A percentile compares a stretch with the other conserved stretches of the same genome.
phyloP scores from a whole-genome alignment of 2,113 vertebrate species.

The Lates calcarifer region DNA sequence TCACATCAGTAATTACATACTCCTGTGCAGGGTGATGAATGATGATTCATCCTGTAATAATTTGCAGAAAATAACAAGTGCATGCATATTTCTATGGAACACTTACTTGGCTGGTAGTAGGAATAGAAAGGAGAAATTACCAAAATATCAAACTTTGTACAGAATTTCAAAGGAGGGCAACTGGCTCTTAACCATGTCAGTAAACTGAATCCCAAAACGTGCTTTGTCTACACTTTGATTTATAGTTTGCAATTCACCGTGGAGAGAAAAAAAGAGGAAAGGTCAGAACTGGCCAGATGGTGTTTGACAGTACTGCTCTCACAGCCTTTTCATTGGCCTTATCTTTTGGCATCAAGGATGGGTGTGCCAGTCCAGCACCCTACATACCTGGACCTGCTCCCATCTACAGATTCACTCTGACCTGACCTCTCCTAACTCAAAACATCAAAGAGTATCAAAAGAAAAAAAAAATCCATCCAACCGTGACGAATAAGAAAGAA shows the following conservation, averaged over 20 bases:
- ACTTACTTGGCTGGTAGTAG: slow-evolving; percentile 19
- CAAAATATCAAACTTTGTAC: slow-evolving; percentile 33
- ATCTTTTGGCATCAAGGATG: slow-evolving; percentile 61
- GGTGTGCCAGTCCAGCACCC: slow-evolving; percentile 55
- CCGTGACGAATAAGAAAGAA: slow-evolving; percentile 43
- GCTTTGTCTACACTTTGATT: slow-evolving; percentile 58
- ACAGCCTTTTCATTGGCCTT: slow-evolving; percentile 61
- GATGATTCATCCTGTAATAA: slow-evolving; percentile 48
- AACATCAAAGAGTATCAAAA: slow-evolving; percentile 74
- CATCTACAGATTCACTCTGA: slow-evolving; percentile 51
- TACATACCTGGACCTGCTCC: slow-evolving; percentile 67
- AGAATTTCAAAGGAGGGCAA: slow-evolving; percentile 46
- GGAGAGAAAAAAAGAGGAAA: slow-evolving; percentile 45
- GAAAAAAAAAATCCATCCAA: slow-evolving; percentile 32
- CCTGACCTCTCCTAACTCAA: slow-evolving; percentile 63
- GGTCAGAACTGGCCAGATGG: slow-evolving; percentile 63
- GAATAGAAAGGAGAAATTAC: slow-evolving; percentile 12
- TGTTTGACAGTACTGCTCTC: slow-evolving; percentile 61
- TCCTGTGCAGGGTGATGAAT: slow-evolving; percentile 29
- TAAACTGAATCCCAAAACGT: slow-evolving; percentile 44
- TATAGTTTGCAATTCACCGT: slow-evolving; percentile 61
- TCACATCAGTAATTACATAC: slow-evolving; percentile 46
- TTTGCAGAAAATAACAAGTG: slow-evolving; percentile 49
- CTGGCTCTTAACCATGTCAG: slow-evolving; percentile 22
- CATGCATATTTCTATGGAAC: slow-evolving; percentile 16